phyloP scores from a whole-genome alignment of 2,113 vertebrate genomes.

The Cyprinodon brontotheroides region DNA sequence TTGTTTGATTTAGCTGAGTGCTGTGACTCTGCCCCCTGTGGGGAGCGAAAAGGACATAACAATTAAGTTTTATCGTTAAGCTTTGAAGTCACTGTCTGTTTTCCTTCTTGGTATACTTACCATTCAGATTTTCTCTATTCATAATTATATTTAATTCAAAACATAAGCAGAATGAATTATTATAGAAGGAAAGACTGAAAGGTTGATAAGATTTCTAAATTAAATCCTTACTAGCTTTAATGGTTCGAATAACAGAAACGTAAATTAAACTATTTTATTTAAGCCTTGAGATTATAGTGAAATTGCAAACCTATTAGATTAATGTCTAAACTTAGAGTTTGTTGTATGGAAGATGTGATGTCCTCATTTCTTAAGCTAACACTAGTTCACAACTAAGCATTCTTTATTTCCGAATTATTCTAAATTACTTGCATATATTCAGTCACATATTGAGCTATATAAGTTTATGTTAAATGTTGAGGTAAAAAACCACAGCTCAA shows the following conservation, averaged over 20 bases:
- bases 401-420: neutral
- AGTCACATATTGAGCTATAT: neutral
- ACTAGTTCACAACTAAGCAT: neutral
- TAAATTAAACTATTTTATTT: neutral
- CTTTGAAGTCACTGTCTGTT: constrained; percentile 39
- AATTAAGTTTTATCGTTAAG: constrained; percentile 57
- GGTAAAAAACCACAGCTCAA: too few relatives aligned
- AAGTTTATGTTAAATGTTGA: neutral
- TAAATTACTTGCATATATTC: neutral
- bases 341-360: neutral
- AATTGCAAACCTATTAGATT: neutral
- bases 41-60: constrained; percentile 48
- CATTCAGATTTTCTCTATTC: neutral
- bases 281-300: neutral
- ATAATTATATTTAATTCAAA: constrained; percentile 17
- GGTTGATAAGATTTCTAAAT: neutral
- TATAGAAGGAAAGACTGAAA: constrained; percentile 11
- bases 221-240: constrained; percentile 4
- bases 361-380: neutral
- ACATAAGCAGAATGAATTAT: constrained; percentile 41
- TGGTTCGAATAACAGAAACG: neutral
- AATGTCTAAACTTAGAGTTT: neutral
- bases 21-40: constrained; percentile 36
- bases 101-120: constrained; percentile 12
- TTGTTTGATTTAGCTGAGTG: constrained; percentile 45